These are phyloP conservation scores for Metallyticus violacea DNA, from an alignment of 2,888 invertebrate species.

Conservation along the genomic window DNA sequence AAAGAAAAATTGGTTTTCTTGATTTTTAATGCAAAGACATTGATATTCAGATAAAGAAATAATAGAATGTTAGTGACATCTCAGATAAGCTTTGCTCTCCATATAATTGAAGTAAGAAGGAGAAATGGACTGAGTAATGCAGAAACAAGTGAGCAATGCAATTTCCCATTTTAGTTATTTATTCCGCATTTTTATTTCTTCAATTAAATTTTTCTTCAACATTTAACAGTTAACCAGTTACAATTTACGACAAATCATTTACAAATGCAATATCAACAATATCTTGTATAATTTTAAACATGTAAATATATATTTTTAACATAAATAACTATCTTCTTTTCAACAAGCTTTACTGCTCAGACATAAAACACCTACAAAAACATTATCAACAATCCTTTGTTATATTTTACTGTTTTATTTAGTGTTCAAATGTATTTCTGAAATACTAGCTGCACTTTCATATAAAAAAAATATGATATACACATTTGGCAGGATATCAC, in stretches of 20 bases:
- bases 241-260: constrained; percentile 14
- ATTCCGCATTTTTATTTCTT: neutral
- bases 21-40: no score
- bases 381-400: neutral
- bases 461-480: neutral
- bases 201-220: constrained; percentile 12
- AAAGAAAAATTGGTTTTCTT: no score
- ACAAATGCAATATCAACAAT: constrained; percentile 13
- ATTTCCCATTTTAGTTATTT: neutral
- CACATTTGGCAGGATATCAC: neutral
- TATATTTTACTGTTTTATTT: neutral
- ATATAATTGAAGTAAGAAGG: no score
- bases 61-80: no score
- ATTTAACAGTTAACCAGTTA: constrained; percentile 17
- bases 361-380: constrained; percentile 14
- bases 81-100: no score
- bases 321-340: neutral
- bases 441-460: neutral
- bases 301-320: constrained; percentile 6
- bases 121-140: no score
- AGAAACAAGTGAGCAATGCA: neutral
- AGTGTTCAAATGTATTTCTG: neutral
- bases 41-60: no score
- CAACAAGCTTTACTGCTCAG: constrained; percentile 8
- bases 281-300: constrained; percentile 9